Evolutionary conservation across 2,113 vertebrate species (phyloP).

Genomic region (Lepisosteus osseus): DNA sequence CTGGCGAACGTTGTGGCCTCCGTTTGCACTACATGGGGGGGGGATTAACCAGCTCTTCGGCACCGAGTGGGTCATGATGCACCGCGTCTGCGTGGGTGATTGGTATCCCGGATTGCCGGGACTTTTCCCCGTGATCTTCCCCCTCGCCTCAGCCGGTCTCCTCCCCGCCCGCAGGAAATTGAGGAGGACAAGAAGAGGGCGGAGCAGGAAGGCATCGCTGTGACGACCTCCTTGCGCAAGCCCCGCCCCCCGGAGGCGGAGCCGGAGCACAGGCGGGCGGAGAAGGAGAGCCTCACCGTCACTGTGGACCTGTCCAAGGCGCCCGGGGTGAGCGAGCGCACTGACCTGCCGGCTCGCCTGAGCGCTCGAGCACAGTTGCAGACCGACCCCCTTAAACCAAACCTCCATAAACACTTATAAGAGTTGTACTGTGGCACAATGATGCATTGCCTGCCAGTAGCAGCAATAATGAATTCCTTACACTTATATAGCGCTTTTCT

Average conservation of each 20-base stretch:
- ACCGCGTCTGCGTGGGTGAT: too few relatives aligned
- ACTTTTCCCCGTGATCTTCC: neutral
- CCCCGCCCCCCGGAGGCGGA: slow-evolving; percentile 57
- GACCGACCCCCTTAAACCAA: too few relatives aligned
- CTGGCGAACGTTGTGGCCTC: too few relatives aligned
- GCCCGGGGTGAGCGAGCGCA: slow-evolving; percentile 40
- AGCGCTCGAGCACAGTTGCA: too few relatives aligned
- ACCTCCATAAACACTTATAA: too few relatives aligned
- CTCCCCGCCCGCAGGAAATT: slow-evolving; percentile 73
- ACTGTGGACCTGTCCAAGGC: slow-evolving; percentile 61
- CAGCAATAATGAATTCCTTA: too few relatives aligned
- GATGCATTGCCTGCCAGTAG: too few relatives aligned
- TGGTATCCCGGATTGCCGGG: neutral
- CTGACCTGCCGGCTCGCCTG: too few relatives aligned
- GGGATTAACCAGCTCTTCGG: too few relatives aligned
- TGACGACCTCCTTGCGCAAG: slow-evolving; percentile 69
- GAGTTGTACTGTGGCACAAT: too few relatives aligned
- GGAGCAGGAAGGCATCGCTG: slow-evolving; percentile 80
- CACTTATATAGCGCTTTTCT: too few relatives aligned
- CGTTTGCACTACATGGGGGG: neutral
- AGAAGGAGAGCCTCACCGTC: slow-evolving; percentile 71
- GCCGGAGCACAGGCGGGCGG: slow-evolving; percentile 49
- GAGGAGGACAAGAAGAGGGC: slow-evolving; percentile 86
- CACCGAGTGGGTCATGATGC: neutral
- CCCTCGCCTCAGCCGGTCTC: neutral